Conservation (phyloP, 1,140 invertebrate genomes). For the Diabrotica undecimpunctata region DNA sequence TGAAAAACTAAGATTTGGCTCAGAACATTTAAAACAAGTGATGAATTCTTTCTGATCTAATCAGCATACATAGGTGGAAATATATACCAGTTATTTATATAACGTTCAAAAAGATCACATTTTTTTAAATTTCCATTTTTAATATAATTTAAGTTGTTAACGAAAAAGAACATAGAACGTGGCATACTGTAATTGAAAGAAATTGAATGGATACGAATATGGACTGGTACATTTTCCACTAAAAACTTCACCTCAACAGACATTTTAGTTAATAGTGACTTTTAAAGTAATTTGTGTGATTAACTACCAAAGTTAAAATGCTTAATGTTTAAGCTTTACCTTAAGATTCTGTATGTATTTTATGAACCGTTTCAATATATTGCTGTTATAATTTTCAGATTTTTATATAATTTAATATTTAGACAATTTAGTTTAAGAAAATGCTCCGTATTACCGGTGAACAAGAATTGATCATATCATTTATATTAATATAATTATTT, state of each 20-base stretch:
- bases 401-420: not conserved
- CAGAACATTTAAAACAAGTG: slow-evolving; percentile 40
- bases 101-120: not conserved
- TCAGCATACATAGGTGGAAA: slow-evolving; percentile 1
- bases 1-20: slow-evolving; percentile 41
- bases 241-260: not conserved
- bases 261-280: not conserved
- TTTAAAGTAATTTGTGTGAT: too few species aligned
- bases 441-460: slow-evolving; percentile 24
- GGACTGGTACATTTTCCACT: not conserved
- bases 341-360: too few species aligned
- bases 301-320: too few species aligned
- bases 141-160: slow-evolving; percentile 10
- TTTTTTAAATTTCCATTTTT: slow-evolving; percentile 3
- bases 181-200: not conserved
- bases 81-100: too few species aligned
- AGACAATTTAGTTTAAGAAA: slow-evolving; percentile 24
- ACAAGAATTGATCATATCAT: slow-evolving; percentile 47
- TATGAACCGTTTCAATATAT: not conserved
- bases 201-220: too few species aligned
- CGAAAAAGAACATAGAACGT: not conserved
- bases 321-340: too few species aligned
- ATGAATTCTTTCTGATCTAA: slow-evolving; percentile 37
- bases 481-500: slow-evolving; percentile 22
- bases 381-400: not conserved